These are phyloP conservation scores for Drosophila varians DNA, from an alignment of 1,140 invertebrate species.

Conservation along the genomic window DNA sequence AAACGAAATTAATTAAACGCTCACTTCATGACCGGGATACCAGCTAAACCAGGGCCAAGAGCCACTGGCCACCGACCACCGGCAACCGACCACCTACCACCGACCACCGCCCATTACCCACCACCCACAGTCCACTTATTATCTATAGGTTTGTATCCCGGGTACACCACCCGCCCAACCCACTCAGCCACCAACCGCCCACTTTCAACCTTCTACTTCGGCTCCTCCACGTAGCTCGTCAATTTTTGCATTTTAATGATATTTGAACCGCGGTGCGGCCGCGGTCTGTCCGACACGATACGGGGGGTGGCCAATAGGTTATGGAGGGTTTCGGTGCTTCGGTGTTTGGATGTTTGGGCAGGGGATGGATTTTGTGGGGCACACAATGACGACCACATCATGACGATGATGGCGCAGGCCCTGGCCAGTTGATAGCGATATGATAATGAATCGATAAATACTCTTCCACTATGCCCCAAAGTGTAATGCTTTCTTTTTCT, in stretches of 20 bases:
- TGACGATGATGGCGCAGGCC: constrained; percentile 7
- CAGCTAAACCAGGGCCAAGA: constrained; percentile 12
- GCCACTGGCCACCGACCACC: background rate
- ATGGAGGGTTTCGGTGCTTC: background rate
- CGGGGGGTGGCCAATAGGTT: constrained; percentile 5
- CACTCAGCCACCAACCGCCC: background rate
- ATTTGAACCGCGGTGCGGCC: constrained; percentile 64
- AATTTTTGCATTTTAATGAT: constrained; percentile 81
- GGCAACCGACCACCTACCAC: too few species aligned
- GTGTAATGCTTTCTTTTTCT: background rate
- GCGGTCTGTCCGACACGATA: constrained; percentile 24
- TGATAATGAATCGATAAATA: constrained; percentile 46
- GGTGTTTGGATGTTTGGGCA: background rate
- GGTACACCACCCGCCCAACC: constrained; percentile 4
- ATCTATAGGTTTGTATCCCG: constrained; percentile 7
- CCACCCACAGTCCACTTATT: constrained; percentile 18
- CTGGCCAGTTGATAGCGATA: constrained; percentile 25
- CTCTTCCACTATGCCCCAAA: constrained; percentile 11
- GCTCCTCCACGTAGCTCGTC: constrained; percentile 52
- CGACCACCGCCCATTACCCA: too few species aligned
- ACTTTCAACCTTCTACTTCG: background rate
- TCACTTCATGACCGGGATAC: constrained; percentile 48
- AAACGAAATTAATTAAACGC: constrained; percentile 77
- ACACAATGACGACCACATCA: constrained; percentile 11
- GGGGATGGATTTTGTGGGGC: constrained; percentile 2